Evolutionary conservation across 1,140 invertebrate species (phyloP), one percentile per base, ranked within the genome.

Genomic region (Microplitis mediator): DNA sequence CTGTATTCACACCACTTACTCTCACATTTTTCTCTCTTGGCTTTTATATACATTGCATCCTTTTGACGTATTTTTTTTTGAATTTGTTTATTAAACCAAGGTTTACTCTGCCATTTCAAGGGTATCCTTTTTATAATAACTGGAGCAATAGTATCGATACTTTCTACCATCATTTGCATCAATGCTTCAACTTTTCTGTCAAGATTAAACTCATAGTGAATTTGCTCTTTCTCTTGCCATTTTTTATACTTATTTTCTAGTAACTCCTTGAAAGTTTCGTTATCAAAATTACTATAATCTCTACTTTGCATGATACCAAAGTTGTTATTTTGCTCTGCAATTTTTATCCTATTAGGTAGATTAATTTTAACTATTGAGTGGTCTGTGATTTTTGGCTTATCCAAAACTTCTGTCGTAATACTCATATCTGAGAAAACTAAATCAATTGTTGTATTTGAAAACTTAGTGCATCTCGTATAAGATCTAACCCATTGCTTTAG

Each of bases 311-410:
- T 14, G 14, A 36, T 54, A 13, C 35, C 39, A 3, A 4, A 35
- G 14, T 31, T 39, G 4, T 3, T 14, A 16, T 14, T 69, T 11
- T 3, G 6, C 11, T 58, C 54, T 35, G 39, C 35, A 39, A 4
- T 39, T 14, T 45, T 4, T 6, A 51, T 14, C 3, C 39, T 60
- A 14, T 31, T 5, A 9, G n/a, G 32, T 31, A 50, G 34, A 13
- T 36, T 9, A 31, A 68, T 61, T 52, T 62, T n/a, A n/a, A 73
- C 34, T 5, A 73, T 73, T 16, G 23, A 16, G 36, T 73, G 64
- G 56, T 73, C 71, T 31, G 71, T 73, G 36, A 73, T 73, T 61
- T 68, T 67, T 4, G 71, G 65, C 3, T 51, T 62, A 39, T 50
- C 39, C 1, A 73, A n/a, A 23, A 68, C 36, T 68, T 72, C 4